These are phyloP conservation scores for Crocidura indochinensis DNA, from an alignment of 2,797 vertebrate species.

Conservation along the genomic window DNA sequence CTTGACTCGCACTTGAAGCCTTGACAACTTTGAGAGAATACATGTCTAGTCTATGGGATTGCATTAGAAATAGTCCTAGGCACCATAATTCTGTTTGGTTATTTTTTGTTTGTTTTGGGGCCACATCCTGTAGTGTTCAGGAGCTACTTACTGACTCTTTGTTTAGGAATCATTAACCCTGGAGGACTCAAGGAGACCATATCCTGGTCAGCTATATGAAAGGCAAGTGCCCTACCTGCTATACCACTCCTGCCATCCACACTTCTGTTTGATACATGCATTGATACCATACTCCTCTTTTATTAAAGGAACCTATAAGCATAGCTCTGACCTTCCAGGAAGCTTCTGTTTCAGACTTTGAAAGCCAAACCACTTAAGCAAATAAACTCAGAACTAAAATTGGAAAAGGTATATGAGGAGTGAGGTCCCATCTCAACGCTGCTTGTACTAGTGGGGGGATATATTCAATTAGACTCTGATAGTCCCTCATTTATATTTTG, in stretches of 20 bases:
- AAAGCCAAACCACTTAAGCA: neutral
- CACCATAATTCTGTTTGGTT: neutral
- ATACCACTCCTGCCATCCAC: no score
- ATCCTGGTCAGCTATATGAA: no score
- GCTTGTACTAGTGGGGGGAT: neutral
- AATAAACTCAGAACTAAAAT: neutral
- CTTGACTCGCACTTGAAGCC: neutral
- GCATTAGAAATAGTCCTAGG: neutral
- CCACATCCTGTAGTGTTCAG: no score
- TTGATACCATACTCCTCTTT: neutral
- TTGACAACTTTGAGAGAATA: neutral
- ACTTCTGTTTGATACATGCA: no score
- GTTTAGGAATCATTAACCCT: no score
- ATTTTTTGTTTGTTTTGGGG: no score
- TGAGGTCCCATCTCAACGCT: rapidly evolving
- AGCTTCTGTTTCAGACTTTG: neutral
- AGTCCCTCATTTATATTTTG: neutral
- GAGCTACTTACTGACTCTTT: no score
- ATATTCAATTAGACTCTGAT: neutral
- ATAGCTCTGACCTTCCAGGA: neutral
- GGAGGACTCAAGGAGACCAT: no score
- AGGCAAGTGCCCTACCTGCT: no score
- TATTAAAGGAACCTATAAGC: neutral
- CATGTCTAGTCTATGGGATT: neutral
- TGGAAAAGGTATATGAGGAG: neutral